phyloP scores from a whole-genome alignment of 2,797 vertebrate genomes.

The Pitangus sulphuratus region DNA sequence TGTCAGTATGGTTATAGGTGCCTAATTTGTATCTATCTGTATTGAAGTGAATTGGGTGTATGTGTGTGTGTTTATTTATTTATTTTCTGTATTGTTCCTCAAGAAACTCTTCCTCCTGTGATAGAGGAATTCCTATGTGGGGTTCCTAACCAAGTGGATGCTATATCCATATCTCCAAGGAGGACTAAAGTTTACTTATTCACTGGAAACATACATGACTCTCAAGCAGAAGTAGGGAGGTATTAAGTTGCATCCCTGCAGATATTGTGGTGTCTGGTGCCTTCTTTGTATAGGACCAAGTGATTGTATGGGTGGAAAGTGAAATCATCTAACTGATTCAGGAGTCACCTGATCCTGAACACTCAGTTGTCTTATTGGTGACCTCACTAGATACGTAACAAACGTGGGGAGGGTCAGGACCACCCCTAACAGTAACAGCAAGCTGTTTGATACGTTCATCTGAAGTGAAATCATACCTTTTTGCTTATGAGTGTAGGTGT shows the following conservation, averaged over 20 bases:
- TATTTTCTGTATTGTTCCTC: neutral
- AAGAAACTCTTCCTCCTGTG: neutral
- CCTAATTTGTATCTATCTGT: neutral
- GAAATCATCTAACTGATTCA: neutral
- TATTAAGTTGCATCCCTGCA: neutral
- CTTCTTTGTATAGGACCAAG: neutral
- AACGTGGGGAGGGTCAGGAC: neutral
- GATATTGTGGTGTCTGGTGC: neutral
- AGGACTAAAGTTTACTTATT: neutral
- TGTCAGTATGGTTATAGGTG: neutral
- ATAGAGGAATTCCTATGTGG: neutral
- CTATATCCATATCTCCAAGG: neutral
- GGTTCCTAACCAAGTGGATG: neutral
- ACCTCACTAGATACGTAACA: neutral
- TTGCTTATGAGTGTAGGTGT: neutral
- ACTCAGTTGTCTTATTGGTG: neutral
- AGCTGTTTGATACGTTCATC: neutral
- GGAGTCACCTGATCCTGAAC: neutral
- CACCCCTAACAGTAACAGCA: neutral
- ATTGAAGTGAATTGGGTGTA: neutral
- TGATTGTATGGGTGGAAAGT: neutral
- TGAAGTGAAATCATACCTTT: neutral
- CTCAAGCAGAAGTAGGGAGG: neutral
- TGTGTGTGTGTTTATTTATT: neutral
- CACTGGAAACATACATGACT: fast-evolving